Evolutionary conservation across 2,888 invertebrate genomes (phyloP).

Genomic region (Fragum sueziense): DNA sequence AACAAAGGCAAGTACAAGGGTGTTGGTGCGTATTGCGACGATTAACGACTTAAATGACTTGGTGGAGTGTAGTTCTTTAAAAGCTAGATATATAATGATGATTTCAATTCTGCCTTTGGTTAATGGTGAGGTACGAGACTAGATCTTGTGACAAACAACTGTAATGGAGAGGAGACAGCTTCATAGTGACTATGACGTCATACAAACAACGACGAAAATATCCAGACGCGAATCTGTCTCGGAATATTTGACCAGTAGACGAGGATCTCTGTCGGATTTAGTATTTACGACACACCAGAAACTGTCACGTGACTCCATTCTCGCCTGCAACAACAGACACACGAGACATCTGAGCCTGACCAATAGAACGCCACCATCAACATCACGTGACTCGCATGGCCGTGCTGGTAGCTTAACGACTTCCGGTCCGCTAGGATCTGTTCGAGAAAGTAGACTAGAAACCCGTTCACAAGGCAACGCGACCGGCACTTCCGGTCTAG

Average conservation of each 20-base stretch:
- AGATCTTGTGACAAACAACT: no score
- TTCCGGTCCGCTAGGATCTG: neutral
- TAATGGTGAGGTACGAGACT: no score
- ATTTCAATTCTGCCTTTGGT: no score
- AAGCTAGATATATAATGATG: no score
- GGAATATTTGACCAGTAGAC: constrained; percentile 47
- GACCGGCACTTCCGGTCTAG: neutral
- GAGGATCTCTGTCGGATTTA: constrained; percentile 56
- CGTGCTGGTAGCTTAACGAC: constrained; percentile 36
- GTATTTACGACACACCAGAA: constrained; percentile 46
- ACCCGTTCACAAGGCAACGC: neutral
- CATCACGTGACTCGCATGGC: constrained; percentile 36
- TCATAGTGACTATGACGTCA: constrained; percentile 48
- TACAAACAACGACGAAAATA: neutral
- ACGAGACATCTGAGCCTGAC: constrained; percentile 44
- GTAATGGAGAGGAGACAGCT: constrained; percentile 27
- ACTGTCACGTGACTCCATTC: constrained; percentile 44
- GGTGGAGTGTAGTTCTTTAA: no score
- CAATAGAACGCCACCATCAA: constrained; percentile 16
- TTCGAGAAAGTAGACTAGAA: constrained; percentile 9
- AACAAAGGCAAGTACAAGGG: no score
- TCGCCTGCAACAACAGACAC: constrained; percentile 18
- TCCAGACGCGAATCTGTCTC: constrained; percentile 46
- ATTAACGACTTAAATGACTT: no score
- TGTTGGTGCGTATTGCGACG: no score